Percentiles rank a stretch among this genome's conserved stretches.
phyloP scores from a whole-genome alignment of 2,797 vertebrate species.

The Martes flavigula region DNA sequence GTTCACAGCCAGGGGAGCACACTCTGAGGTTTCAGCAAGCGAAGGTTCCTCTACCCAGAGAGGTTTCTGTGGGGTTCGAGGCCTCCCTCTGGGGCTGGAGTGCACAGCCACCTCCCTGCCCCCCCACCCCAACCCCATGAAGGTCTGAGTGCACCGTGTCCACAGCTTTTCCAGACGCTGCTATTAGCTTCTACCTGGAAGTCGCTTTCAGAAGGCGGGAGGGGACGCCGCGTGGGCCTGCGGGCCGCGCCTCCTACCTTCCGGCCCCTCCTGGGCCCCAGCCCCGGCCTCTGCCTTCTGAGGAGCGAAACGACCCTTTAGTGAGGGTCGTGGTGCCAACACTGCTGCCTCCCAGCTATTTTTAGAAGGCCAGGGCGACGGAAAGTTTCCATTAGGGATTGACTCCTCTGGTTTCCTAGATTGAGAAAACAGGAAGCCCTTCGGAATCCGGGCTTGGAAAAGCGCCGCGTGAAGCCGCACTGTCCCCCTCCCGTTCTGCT shows the following conservation, averaged over 20 bases:
- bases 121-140: fast-evolving
- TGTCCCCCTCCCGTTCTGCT: slow-evolving; percentile 51
- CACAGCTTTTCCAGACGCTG: background rate
- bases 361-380: slow-evolving; percentile 85
- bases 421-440: slow-evolving; percentile 88
- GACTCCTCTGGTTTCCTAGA: slow-evolving; percentile 85
- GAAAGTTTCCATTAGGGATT: slow-evolving; percentile 90
- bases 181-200: background rate
- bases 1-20: too few species aligned
- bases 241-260: slow-evolving; percentile 31
- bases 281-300: slow-evolving; percentile 56
- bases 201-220: background rate
- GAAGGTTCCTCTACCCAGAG: background rate
- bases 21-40: background rate
- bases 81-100: background rate
- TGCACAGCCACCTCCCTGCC: background rate
- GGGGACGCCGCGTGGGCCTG: background rate
- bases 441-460: slow-evolving; percentile 72
- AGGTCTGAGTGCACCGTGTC: background rate
- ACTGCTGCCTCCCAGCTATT: slow-evolving; percentile 86
- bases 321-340: slow-evolving; percentile 67
- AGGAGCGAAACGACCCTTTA: slow-evolving; percentile 74
- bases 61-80: background rate
- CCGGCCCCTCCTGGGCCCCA: background rate
- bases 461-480: slow-evolving; percentile 43